A percentile compares a stretch with the other conserved stretches of the same genome.
Evolutionary conservation across 2,888 invertebrate genomes (phyloP).

Genomic region (Drepanosiphum platanoidis): DNA sequence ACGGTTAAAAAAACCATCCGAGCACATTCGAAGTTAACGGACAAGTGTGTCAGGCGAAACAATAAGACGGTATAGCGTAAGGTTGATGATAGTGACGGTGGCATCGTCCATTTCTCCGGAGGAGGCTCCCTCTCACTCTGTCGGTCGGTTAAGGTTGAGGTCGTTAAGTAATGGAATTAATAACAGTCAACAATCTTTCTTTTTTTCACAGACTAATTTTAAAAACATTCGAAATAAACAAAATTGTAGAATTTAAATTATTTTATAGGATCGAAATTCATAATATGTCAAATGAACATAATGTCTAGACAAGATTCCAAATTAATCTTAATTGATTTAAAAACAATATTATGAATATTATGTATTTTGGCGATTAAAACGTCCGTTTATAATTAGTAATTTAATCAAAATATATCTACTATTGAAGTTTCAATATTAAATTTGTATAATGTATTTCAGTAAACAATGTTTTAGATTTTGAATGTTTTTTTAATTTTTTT

Average conservation of each 20-base stretch:
- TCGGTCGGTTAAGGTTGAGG: slow-evolving; percentile 59
- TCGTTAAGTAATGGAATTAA: slow-evolving; percentile 51
- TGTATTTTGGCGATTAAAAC: not conserved
- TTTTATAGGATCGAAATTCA: not conserved
- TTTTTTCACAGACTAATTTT: slow-evolving; percentile 37
- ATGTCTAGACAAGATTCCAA: not conserved
- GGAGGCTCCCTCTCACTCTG: slow-evolving; percentile 56
- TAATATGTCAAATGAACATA: slow-evolving; percentile 1
- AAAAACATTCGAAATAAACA: not conserved
- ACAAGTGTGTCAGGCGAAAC: slow-evolving; percentile 53
- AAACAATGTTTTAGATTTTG: too few relatives aligned
- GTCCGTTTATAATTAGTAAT: too few relatives aligned
- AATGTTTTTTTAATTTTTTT: too few relatives aligned
- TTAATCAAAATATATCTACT: too few relatives aligned
- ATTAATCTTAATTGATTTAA: not conserved
- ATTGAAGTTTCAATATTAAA: too few relatives aligned
- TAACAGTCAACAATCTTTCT: slow-evolving; percentile 30
- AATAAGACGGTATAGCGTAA: slow-evolving; percentile 33
- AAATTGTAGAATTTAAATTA: not conserved
- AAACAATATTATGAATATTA: not conserved
- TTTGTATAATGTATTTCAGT: too few relatives aligned
- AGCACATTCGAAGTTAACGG: slow-evolving; percentile 53
- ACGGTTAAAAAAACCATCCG: slow-evolving; percentile 36
- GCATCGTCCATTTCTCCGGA: slow-evolving; percentile 47
- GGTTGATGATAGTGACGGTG: slow-evolving; percentile 1